Evolutionary conservation across 2,797 vertebrate species (phyloP).

Genomic region (Cyclura pinguis): DNA sequence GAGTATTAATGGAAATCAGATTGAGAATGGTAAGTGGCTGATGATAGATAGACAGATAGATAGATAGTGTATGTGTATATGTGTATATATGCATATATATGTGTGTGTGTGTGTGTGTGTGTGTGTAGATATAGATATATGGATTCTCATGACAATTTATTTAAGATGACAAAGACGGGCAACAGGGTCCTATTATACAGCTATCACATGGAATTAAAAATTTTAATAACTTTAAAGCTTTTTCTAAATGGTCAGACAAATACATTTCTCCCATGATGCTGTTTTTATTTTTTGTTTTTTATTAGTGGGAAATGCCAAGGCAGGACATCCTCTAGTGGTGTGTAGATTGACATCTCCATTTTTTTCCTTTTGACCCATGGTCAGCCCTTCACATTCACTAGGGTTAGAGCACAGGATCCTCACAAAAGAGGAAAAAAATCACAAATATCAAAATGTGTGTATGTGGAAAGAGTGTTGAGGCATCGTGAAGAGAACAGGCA

Average conservation of each 20-base stretch:
- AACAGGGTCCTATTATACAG: background rate
- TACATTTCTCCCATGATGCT: no score
- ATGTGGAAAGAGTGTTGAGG: no score
- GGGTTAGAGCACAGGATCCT: no score
- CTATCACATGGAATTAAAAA: background rate
- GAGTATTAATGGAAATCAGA: background rate
- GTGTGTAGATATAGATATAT: background rate
- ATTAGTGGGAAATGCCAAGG: background rate
- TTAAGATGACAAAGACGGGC: background rate
- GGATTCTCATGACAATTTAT: background rate
- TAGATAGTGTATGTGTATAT: no score
- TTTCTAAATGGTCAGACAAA: background rate
- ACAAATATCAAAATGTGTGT: no score
- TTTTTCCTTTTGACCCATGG: background rate
- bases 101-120: background rate
- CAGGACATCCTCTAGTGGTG: background rate
- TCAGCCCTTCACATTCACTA: no score
- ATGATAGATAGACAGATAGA: background rate
- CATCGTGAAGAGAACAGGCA: no score
- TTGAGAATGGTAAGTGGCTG: slow-evolving; percentile 38
- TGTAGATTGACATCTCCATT: background rate
- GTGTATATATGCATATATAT: no score
- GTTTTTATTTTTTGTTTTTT: no score
- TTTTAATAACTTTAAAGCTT: background rate
- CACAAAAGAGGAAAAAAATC: no score